These are phyloP conservation scores for Phytoseiulus persimilis DNA, from an alignment of 2,888 invertebrate genomes.

Conservation along the genomic window DNA sequence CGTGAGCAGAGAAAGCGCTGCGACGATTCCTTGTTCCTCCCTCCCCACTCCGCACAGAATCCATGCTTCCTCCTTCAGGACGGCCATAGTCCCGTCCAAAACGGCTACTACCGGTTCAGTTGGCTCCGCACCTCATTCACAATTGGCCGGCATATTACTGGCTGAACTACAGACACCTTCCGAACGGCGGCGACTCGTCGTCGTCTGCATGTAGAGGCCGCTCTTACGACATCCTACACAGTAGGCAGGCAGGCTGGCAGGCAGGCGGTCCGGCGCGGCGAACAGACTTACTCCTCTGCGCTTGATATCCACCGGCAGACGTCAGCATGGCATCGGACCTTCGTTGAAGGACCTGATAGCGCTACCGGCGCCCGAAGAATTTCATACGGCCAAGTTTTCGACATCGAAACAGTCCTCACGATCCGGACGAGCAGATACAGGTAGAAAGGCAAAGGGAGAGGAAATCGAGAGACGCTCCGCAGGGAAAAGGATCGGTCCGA, in stretches of 20 bases:
- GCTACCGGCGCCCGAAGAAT: background rate
- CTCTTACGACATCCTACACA: slow-evolving; percentile 5
- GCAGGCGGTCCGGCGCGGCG: background rate
- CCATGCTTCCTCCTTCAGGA: background rate
- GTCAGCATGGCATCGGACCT: background rate
- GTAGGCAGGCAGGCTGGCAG: background rate
- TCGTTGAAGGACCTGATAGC: background rate
- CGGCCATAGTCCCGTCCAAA: background rate
- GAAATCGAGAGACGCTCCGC: too few relatives aligned
- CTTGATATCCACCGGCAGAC: background rate
- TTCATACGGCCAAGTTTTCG: too few relatives aligned
- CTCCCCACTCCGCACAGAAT: background rate
- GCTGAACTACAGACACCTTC: slow-evolving; percentile 5
- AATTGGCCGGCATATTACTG: background rate
- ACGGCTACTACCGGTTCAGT: background rate
- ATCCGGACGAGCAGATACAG: too few relatives aligned
- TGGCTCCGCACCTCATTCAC: background rate
- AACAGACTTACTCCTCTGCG: background rate
- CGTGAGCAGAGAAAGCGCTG: background rate
- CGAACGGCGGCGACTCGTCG: background rate
- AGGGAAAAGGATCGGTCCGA: too few relatives aligned
- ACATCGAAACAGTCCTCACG: background rate
- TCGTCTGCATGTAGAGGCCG: background rate
- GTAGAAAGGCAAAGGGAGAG: too few relatives aligned
- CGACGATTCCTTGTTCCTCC: background rate